Conservation (phyloP, 1,140 invertebrate species). For the Papilio dardanus region DNA sequence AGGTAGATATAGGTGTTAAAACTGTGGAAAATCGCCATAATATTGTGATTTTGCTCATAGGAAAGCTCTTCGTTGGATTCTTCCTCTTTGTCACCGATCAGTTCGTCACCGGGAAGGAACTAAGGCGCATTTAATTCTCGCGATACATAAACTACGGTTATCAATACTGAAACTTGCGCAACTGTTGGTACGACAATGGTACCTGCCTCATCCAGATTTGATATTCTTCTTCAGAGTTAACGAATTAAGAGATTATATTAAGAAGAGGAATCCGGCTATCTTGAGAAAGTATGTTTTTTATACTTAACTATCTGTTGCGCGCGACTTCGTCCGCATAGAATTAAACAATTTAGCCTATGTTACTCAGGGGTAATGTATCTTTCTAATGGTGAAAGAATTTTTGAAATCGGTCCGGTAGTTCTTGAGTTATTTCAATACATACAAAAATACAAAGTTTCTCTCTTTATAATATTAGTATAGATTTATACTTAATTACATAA, state of each 20-base stretch:
- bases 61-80: constrained; percentile 71
- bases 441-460: no score
- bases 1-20: no score
- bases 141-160: constrained; percentile 84
- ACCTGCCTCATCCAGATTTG: constrained; percentile 86
- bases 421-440: no score
- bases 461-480: no score
- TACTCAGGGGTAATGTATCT: no score
- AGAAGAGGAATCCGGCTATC: constrained; percentile 82
- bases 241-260: constrained; percentile 85
- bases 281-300: constrained; percentile 84
- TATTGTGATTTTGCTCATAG: constrained; percentile 43
- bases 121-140: constrained; percentile 85
- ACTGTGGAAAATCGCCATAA: no score
- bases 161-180: constrained; percentile 84
- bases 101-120: constrained; percentile 86
- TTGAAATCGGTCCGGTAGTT: no score
- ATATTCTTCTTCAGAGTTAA: constrained; percentile 87
- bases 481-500: no score
- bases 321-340: no score
- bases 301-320: no score
- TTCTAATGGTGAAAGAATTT: no score
- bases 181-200: constrained; percentile 84
- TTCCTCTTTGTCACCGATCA: constrained; percentile 84
- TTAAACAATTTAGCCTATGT: no score